Evolutionary conservation across 2,888 invertebrate genomes (phyloP).

Genomic region (Hoplodrina ambigua): DNA sequence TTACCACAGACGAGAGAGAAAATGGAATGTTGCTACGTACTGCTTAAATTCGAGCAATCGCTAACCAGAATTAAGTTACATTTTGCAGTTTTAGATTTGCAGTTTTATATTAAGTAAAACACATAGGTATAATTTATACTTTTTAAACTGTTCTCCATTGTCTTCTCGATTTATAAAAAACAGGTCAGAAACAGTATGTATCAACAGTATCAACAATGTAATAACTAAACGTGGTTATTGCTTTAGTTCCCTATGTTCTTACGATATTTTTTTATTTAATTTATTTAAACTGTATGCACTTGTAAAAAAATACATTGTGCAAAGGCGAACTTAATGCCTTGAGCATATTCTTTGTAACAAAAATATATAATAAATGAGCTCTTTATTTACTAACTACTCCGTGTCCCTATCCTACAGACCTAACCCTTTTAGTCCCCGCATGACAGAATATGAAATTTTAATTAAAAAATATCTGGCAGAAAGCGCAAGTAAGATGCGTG

Average conservation of each 20-base stretch:
- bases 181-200: background rate
- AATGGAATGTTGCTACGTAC: constrained; percentile 15
- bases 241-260: background rate
- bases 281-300: too few species aligned
- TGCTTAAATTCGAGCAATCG: background rate
- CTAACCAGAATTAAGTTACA: background rate
- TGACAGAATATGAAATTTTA: constrained; percentile 66
- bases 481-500: constrained; percentile 58
- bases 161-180: background rate
- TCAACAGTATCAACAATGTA: background rate
- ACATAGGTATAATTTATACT: too few species aligned
- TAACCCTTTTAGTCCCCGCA: constrained; percentile 63
- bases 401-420: background rate
- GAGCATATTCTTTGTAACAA: background rate
- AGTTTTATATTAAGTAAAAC: background rate
- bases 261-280: too few species aligned
- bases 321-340: too few species aligned
- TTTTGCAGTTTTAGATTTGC: background rate
- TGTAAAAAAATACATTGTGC: too few species aligned
- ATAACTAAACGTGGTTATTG: background rate
- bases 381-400: constrained; percentile 30
- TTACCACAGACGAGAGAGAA: constrained; percentile 8
- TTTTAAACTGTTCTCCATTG: too few species aligned
- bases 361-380: background rate
- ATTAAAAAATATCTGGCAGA: constrained; percentile 63